Evolutionary conservation across 2,888 invertebrate genomes (phyloP), one percentile per base, ranked within the genome.

Genomic region (Callinectes sapidus): DNA sequence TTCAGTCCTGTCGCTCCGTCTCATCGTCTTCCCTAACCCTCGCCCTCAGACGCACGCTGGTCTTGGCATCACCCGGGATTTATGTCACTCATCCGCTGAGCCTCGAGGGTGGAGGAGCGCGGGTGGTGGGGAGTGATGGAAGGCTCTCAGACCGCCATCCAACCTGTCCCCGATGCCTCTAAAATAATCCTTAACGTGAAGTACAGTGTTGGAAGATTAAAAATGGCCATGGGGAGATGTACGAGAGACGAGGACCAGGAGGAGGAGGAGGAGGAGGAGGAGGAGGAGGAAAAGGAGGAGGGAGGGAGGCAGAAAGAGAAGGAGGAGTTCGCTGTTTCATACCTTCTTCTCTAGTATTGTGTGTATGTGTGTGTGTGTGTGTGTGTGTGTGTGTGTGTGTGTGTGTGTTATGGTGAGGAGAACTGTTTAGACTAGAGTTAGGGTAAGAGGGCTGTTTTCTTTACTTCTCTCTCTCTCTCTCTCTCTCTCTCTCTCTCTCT

Each of bases 61-160:
- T 81, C 35, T 32, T 81, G 81, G 81, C 81, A 81, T 81, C 81
- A 81, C 32, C 81, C 18, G 32, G 81, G 81, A 81, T 81, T 81
- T 81, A 35, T 81, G 81, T 81, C 81, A 81, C 81, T 81, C 81
- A 81, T 81, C 81, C 81, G 18, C 14, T 32, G 35, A 35, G 35
- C 35, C 81, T 81, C 28, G 18, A 81, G 81, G 35, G 81, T 32
- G 81, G 81, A 35, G 81, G 81, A 35, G n/a, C 81, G 81, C 18
- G 32, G n/a, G 81, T 16, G 81, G 16, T 16, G 81, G 16, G 35
- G 81, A 35, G 35, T 81, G 35, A 81, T 35, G 35, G 81, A 81
- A 14, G 32, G 16, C 35, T 81, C 35, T 35, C 35, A 32, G 81
- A 77, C 35, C 14, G 81, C 81, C 18, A 35, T 81, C 81, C 14